Conservation (phyloP, 2,113 vertebrate genomes). For the Morphnarchus princeps region DNA sequence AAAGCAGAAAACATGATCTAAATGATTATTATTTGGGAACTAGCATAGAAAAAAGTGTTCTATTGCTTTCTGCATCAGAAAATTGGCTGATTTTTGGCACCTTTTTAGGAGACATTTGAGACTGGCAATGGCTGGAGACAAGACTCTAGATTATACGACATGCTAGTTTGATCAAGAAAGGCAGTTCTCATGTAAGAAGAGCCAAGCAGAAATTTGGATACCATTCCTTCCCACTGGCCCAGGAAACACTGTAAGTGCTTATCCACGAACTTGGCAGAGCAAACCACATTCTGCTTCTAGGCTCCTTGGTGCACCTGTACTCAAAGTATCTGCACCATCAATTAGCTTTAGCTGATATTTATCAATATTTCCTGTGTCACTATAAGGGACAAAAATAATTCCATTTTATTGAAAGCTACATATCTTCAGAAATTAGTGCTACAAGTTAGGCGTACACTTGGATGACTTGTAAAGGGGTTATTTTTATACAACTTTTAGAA, state of each 20-base stretch:
- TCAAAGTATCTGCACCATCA: background rate
- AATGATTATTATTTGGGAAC: background rate
- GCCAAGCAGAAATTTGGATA: background rate
- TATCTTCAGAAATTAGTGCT: background rate
- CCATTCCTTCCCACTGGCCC: background rate
- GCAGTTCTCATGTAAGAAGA: background rate
- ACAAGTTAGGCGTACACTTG: background rate
- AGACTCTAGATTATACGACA: background rate
- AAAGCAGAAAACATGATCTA: background rate
- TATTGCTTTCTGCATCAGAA: background rate
- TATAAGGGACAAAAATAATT: background rate
- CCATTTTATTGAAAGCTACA: background rate
- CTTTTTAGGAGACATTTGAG: background rate
- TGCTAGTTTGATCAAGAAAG: background rate
- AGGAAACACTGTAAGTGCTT: background rate
- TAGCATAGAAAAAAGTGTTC: background rate
- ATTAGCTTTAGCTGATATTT: background rate
- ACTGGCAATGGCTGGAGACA: background rate
- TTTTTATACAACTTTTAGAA: background rate
- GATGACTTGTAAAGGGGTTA: background rate
- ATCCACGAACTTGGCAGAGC: background rate
- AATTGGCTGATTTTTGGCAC: background rate
- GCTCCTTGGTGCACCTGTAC: background rate
- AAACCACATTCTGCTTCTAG: background rate
- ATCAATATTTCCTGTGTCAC: background rate